phyloP scores from a whole-genome alignment of 2,797 vertebrate genomes.

The Microctenopoma steveboyesi region DNA sequence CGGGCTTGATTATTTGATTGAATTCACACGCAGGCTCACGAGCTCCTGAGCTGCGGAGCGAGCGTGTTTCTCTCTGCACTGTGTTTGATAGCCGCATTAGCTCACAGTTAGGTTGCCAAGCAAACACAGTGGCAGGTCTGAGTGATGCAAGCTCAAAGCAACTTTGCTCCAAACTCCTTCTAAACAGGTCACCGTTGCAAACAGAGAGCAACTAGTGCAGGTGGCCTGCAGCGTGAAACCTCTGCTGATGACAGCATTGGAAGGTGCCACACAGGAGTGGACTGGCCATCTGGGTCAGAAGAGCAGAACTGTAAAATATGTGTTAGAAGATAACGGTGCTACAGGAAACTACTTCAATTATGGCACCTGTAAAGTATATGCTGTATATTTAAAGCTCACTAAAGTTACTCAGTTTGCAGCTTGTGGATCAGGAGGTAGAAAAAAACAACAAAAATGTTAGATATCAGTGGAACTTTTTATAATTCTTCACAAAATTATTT shows the following conservation, averaged over 20 bases:
- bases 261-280: conserved; percentile 3
- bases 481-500: neutral
- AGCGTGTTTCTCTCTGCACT: conserved; percentile 36
- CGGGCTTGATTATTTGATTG: conserved; percentile 36
- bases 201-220: conserved; percentile 51
- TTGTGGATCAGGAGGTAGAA: too few relatives aligned
- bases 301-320: neutral
- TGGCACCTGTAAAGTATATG: neutral
- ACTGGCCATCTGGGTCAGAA: neutral
- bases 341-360: neutral
- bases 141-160: conserved; percentile 77
- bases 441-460: too few relatives aligned
- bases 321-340: neutral
- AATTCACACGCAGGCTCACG: conserved; percentile 19
- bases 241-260: conserved; percentile 39
- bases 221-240: conserved; percentile 45
- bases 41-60: conserved; percentile 24
- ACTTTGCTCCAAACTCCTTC: conserved; percentile 58
- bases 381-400: too few relatives aligned
- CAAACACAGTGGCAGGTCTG: conserved; percentile 71
- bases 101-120: conserved; percentile 65
- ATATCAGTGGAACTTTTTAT: too few relatives aligned
- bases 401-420: too few relatives aligned
- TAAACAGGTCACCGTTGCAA: conserved; percentile 72
- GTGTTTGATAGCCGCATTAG: conserved; percentile 66